Percentiles rank a stretch among this genome's conserved stretches.
Evolutionary conservation across 2,113 vertebrate genomes (phyloP).

Genomic region (Anhinga rufa): DNA sequence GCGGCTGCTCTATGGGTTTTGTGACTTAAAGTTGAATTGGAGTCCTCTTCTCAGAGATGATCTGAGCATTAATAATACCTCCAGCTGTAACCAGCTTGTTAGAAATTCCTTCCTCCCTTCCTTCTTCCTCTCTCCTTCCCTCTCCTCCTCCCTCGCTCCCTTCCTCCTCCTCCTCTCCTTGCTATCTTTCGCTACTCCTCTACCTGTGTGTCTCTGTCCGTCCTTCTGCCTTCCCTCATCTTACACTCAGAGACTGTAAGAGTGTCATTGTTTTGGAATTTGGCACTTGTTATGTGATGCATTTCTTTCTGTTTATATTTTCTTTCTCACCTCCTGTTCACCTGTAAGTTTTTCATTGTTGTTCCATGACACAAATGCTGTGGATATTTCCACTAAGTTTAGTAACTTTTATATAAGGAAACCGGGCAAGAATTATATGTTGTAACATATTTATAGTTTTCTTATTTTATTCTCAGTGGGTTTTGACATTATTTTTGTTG

Average conservation of each 20-base stretch:
- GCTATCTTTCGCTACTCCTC: neutral
- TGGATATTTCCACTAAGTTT: neutral
- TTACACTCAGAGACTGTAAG: neutral
- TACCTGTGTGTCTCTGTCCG: neutral
- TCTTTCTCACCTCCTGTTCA: neutral
- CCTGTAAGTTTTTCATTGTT: slow-evolving; percentile 9
- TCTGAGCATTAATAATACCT: neutral
- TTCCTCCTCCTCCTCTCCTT: too few relatives aligned
- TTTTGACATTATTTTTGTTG: neutral
- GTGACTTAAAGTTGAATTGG: neutral
- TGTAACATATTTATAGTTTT: neutral
- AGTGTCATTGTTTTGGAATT: neutral
- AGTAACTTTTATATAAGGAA: neutral
- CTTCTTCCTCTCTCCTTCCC: too few relatives aligned
- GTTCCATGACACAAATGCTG: neutral
- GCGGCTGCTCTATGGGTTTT: neutral
- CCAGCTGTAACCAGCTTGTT: neutral
- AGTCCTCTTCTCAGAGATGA: neutral
- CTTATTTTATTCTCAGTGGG: neutral
- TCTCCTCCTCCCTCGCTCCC: too few relatives aligned
- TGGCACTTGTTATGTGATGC: neutral
- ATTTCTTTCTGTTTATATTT: slow-evolving; percentile 14
- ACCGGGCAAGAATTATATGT: neutral
- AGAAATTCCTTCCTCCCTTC: neutral
- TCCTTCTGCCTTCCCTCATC: neutral